A percentile compares a stretch with the other conserved stretches of the same genome.
Conservation (phyloP, 2,113 vertebrate species). For the Myotis yumanensis region DNA sequence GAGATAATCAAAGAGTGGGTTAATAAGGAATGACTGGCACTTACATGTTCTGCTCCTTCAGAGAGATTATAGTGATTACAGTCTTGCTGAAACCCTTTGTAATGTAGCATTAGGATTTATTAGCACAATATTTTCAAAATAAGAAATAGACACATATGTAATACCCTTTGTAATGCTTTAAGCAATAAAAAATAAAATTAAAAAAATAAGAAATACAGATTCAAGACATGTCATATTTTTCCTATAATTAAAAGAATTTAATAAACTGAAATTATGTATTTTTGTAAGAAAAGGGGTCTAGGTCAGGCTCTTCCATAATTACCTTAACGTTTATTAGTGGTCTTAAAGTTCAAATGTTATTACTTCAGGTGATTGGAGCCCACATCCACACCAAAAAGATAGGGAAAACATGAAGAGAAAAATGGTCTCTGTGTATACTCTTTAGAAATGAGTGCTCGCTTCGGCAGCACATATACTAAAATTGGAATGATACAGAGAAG, state of each 20-base stretch:
- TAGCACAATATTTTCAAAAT: conserved; percentile 33
- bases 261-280: not conserved
- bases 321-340: not conserved
- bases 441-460: not conserved
- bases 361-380: not conserved
- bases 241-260: not conserved
- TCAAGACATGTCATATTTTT: not conserved
- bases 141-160: too few relatives aligned
- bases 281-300: not conserved
- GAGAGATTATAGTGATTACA: not conserved
- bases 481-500: too few relatives aligned
- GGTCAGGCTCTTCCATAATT: not conserved
- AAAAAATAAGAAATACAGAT: conserved; percentile 28
- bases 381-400: not conserved
- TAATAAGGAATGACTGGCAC: not conserved
- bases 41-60: not conserved
- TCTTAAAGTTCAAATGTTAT: not conserved
- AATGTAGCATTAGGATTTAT: not conserved
- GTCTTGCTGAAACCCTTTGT: not conserved
- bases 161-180: too few relatives aligned
- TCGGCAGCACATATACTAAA: too few relatives aligned
- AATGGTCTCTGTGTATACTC: not conserved
- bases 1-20: not conserved
- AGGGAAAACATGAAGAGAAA: not conserved
- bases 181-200: too few relatives aligned